Evolutionary conservation across 2,888 invertebrate genomes (phyloP), one percentile per base, ranked within the genome.

Genomic region (Dermolepida albohirtum): DNA sequence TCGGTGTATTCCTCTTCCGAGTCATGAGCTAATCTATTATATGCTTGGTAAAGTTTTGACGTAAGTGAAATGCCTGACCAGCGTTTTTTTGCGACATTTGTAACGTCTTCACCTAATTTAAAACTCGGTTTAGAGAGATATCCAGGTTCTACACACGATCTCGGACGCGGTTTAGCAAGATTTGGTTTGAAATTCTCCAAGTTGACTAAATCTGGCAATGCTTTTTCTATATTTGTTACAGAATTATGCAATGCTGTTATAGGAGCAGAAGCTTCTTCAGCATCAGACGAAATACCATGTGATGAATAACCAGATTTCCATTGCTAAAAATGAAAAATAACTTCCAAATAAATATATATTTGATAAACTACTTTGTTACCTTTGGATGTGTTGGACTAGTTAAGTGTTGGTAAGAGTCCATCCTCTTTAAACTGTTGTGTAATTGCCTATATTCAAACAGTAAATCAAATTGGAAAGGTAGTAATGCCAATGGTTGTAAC

Each of bases 401-500:
- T 11, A 78, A 79, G 69, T 82, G 81, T 69, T 82, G 80, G 70
- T 79, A 83, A 2, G 82, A 80, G 72, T 82, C 90, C 82, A 90
- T 89, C 75, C 88, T 86, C 79, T 91, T 90, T 79, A 93, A 89
- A 81, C 92, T 92, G 77, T 90, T 86, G 78, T 92, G 92, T 41
- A 93, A 84, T 79, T 91, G 90, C 54, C 91, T 87, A 82, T 91
- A 91, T 81, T 94, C 93, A 79, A 92, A 92, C 79, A 93, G 86
- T 70, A 93, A 87, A 81, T 95, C 94, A 73, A 95, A 85, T 74
- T 92, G 90, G 85, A 95, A 95, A 11, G 93, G 93, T 66, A 93
- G 85, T 66, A 92, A 88, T 41, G 92, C 89, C 59, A 96, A 84
- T 0, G 94, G 92, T 81, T 94, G 92, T 50, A 96, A 85, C 64